Conservation (phyloP, 30 jellyfish, hydroid and myxozoan species). For the Chrysaora quinquecirrha region DNA sequence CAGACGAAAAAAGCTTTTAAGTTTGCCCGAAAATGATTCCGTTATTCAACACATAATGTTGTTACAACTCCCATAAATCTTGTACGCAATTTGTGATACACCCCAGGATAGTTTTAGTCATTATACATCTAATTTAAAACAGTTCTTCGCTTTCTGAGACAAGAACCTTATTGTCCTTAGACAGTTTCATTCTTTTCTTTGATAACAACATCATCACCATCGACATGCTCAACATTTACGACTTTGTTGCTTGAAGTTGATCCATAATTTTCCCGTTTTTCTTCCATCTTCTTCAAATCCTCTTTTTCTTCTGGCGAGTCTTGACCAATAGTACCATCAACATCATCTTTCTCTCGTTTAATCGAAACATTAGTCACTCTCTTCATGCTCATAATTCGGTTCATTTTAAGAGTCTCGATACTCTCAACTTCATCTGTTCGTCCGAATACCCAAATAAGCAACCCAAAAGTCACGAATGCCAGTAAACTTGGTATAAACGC, state of each 20-base stretch:
- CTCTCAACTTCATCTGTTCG: slow-evolving; percentile 45
- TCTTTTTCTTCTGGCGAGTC: neutral
- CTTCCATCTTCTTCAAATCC: neutral
- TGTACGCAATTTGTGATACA: no score
- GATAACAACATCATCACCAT: slow-evolving; percentile 6
- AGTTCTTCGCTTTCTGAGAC: no score
- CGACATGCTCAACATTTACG: neutral
- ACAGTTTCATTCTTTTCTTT: neutral
- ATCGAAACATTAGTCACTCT: slow-evolving; percentile 27
- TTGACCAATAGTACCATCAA: slow-evolving; percentile 21
- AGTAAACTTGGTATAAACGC: slow-evolving; percentile 83
- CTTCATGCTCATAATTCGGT: slow-evolving; percentile 28
- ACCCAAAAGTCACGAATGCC: slow-evolving; percentile 75
- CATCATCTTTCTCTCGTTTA: slow-evolving; percentile 34
- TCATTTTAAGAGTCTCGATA: slow-evolving; percentile 28
- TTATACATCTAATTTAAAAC: no score
- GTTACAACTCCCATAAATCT: no score
- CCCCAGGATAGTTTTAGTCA: no score
- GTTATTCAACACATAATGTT: no score
- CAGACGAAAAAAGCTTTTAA: no score
- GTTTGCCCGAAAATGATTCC: no score
- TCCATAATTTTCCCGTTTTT: neutral
- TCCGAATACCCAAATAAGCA: slow-evolving; percentile 80
- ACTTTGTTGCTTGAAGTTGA: slow-evolving; percentile 11
- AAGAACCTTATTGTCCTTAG: no score